Evolutionary conservation across 2,888 invertebrate species (phyloP).

Genomic region (Danaus chrysippus): DNA sequence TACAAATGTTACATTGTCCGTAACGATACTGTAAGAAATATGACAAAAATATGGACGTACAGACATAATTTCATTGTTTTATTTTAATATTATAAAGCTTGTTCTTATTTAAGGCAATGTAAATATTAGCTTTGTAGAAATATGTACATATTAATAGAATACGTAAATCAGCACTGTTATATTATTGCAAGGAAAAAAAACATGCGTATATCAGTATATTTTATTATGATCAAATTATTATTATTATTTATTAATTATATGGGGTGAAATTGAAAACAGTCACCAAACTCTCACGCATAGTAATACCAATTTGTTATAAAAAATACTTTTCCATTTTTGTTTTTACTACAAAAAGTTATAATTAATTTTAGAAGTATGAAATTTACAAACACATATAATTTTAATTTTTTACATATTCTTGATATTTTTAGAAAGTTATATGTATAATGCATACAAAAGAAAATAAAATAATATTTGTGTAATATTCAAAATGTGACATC

Average conservation of each 20-base stretch:
- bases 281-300: too few species aligned
- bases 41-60: constrained; percentile 15
- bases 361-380: too few species aligned
- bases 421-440: too few species aligned
- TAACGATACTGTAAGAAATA: constrained; percentile 13
- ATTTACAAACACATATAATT: too few species aligned
- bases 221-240: not conserved
- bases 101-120: constrained; percentile 20
- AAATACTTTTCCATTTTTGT: too few species aligned
- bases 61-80: constrained; percentile 17
- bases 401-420: too few species aligned
- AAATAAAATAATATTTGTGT: too few species aligned
- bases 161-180: constrained; percentile 7
- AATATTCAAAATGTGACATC: too few species aligned
- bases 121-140: constrained; percentile 19
- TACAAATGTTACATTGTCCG: constrained; percentile 11
- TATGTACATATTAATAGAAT: constrained; percentile 16
- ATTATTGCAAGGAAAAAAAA: constrained; percentile 2
- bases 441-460: too few species aligned
- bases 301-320: too few species aligned
- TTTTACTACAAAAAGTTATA: constrained; percentile 15
- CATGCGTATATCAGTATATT: not conserved
- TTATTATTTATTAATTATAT: not conserved
- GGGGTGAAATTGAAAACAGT: too few species aligned
- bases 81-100: constrained; percentile 15